A percentile compares a stretch with the other conserved stretches of the same genome.
Evolutionary conservation across 2,888 invertebrate species (phyloP).

Genomic region (Maniola hyperantus): DNA sequence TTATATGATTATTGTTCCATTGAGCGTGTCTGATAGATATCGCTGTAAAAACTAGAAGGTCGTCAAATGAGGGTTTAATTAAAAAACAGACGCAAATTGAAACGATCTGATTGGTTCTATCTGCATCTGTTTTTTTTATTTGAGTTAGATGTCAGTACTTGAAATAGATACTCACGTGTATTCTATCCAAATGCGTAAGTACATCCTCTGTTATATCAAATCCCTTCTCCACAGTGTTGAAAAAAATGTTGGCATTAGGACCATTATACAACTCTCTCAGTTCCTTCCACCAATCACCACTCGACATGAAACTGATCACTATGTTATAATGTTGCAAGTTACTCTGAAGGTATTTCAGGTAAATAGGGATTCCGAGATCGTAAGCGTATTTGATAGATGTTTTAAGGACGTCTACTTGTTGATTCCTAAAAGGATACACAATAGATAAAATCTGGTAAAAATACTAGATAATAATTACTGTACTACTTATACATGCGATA

Average conservation of each 20-base stretch:
- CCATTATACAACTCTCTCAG: constrained; percentile 61
- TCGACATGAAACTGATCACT: constrained; percentile 62
- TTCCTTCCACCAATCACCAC: constrained; percentile 70
- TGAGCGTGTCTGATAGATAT: too few species aligned
- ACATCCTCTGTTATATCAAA: constrained; percentile 66
- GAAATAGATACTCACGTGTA: constrained; percentile 64
- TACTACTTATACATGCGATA: too few species aligned
- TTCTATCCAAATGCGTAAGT: constrained; percentile 65
- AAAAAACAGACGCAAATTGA: too few species aligned
- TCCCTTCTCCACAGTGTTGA: constrained; percentile 60
- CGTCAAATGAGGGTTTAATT: not conserved
- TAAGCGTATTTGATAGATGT: constrained; percentile 61
- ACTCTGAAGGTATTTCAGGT: constrained; percentile 68
- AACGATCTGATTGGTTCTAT: too few species aligned
- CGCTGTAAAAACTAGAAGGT: not conserved
- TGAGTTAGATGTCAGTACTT: not conserved
- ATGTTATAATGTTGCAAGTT: constrained; percentile 63
- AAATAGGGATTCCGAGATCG: constrained; percentile 64
- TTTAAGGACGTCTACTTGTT: constrained; percentile 53
- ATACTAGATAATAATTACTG: too few species aligned
- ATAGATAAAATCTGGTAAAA: too few species aligned
- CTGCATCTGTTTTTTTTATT: too few species aligned
- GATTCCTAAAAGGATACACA: constrained; percentile 52
- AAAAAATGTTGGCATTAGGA: constrained; percentile 55
- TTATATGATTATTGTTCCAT: too few species aligned